Evolutionary conservation across 2,888 invertebrate species (phyloP).

Genomic region (Drosophila mimetica): DNA sequence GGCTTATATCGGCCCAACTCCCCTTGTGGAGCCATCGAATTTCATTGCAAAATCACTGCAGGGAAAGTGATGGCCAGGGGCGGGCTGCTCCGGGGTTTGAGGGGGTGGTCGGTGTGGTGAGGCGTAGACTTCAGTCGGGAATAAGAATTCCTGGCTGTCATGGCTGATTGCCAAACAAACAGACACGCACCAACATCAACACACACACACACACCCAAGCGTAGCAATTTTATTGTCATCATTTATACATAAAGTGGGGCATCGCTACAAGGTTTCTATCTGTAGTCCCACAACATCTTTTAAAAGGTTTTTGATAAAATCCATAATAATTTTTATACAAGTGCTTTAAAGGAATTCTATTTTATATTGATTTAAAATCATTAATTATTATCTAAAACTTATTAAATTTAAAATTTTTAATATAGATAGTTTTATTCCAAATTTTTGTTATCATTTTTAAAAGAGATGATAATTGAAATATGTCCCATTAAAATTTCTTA

Average conservation of each 20-base stretch:
- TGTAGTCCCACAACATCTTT: too few species aligned
- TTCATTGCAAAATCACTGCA: constrained; percentile 42
- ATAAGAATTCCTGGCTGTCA: constrained; percentile 37
- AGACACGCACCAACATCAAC: constrained; percentile 9
- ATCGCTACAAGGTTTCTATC: constrained; percentile 6
- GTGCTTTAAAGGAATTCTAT: too few species aligned
- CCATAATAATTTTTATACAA: too few species aligned
- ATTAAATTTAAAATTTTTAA: too few species aligned
- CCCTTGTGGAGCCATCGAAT: constrained; percentile 34
- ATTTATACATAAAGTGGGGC: constrained; percentile 44
- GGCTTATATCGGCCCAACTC: constrained; percentile 35
- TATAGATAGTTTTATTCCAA: too few species aligned
- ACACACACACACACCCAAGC: constrained; percentile 6
- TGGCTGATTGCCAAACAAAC: constrained; percentile 43
- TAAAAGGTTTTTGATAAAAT: too few species aligned
- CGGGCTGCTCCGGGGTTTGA: background rate
- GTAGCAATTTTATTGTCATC: constrained; percentile 45
- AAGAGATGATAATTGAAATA: too few species aligned
- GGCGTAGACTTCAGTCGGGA: constrained; percentile 24
- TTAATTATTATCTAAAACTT: too few species aligned
- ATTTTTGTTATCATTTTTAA: too few species aligned
- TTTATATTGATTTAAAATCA: too few species aligned
- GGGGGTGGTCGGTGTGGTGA: constrained; percentile 1
- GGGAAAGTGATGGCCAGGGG: constrained; percentile 19
- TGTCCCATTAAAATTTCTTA: too few species aligned